Evolutionary conservation across 2,888 invertebrate genomes (phyloP).

Genomic region (Euzophera pinguis): DNA sequence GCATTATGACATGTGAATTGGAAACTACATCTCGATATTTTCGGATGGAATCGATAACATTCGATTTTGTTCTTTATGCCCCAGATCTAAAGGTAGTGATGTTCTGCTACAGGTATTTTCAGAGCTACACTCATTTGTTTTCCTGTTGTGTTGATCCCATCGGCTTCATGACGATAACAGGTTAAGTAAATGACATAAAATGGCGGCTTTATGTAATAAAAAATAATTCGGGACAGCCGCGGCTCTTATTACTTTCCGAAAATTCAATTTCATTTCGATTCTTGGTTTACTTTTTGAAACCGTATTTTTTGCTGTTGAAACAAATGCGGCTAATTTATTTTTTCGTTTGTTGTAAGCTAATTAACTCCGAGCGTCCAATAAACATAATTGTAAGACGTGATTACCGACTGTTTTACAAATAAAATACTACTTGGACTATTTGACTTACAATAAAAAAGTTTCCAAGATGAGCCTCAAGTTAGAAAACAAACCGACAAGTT

Average conservation of each 20-base stretch:
- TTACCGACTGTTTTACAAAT: not conserved
- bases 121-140: constrained; percentile 26
- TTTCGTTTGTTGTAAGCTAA: not conserved
- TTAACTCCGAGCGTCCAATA: not conserved
- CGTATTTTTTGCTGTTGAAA: not conserved
- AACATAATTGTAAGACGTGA: not conserved
- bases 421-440: not conserved
- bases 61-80: constrained; percentile 32
- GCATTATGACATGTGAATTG: constrained; percentile 40
- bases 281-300: constrained; percentile 36
- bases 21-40: constrained; percentile 28
- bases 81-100: constrained; percentile 23
- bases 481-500: no score
- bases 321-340: not conserved
- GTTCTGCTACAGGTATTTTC: constrained; percentile 22
- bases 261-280: constrained; percentile 60
- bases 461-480: no score
- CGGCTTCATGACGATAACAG: constrained; percentile 57
- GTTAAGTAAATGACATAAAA: constrained; percentile 70
- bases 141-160: constrained; percentile 39
- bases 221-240: constrained; percentile 49
- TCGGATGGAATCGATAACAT: constrained; percentile 18
- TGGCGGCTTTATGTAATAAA: constrained; percentile 53
- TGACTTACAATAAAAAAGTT: no score
- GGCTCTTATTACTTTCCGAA: constrained; percentile 53